Base-by-base conservation (phyloP, 2,888 invertebrate genomes). In the Torymus auratus region DNA sequence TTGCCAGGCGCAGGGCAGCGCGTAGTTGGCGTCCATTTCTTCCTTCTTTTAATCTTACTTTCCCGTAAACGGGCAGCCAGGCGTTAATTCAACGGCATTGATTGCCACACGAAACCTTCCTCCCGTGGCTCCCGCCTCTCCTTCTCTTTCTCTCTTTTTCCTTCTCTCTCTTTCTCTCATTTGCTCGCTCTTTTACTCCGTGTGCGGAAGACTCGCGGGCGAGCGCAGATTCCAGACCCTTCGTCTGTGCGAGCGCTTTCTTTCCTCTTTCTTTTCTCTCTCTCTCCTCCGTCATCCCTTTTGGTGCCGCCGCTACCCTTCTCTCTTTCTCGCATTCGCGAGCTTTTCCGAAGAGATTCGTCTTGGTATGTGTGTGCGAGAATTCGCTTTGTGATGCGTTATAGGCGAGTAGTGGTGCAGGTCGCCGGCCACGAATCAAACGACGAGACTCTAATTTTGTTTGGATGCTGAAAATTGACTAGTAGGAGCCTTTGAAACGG, bases 71-170 rank as follows among this genome's bases (percentile, higher is more conserved):
- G 89, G 86, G 87, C 89, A 90, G 89, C 88, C 89, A 88, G 90
- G 89, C 90, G 90, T 90, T 90, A 90, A 90, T 89, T 90, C 89
- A 89, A 87, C 89, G 87, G 90, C 90, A 90, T 90, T 90, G 90
- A 90, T 90, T 90, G 89, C 89, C 88, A 88, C 88, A 74, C 71
- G 88, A 88, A 87, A 85, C 86, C 85, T 41, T 41, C 85, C 86
- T 83, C 82, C 86, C 86, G 82, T 77, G 82, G 73, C 79, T 70
- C 75, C 70, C 17, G 56, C 68, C 78, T 15, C 67, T 73, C 56
- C 74, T 58, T 73, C 67, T 56, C 11, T 20, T 7, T n/a, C 14
- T 20, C 14, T 58, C 11, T 23, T 14, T 55, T 7, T 41, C 41
- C 7, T 7, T 7, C 41, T 7, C 7, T 41, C 41, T 41, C 41